phyloP scores from a whole-genome alignment of 2,888 invertebrate genomes.

The Pegoplata infirma region DNA sequence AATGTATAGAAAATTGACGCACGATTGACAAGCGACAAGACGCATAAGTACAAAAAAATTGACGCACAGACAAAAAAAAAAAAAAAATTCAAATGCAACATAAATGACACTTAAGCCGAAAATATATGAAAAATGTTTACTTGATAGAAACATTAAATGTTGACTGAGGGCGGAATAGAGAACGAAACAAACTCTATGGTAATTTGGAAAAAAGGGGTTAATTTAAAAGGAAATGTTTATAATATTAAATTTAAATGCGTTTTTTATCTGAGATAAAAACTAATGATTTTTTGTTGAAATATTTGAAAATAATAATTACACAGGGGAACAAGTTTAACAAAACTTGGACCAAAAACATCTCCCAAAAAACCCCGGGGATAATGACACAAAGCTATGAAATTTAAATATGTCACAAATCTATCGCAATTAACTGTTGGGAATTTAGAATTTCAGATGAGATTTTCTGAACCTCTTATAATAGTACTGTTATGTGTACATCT shows the following conservation, averaged over 20 bases:
- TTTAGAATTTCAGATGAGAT: too few species aligned
- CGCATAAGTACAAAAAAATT: too few species aligned
- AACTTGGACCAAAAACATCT: too few species aligned
- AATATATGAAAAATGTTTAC: neutral
- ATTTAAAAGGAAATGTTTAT: neutral
- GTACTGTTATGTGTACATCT: too few species aligned
- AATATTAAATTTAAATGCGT: neutral
- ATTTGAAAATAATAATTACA: neutral
- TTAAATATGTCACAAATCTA: too few species aligned
- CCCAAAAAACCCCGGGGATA: too few species aligned
- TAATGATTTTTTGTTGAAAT: neutral
- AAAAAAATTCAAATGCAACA: neutral
- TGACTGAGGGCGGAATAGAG: neutral
- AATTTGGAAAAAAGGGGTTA: neutral
- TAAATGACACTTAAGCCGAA: conserved; percentile 4
- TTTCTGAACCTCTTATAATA: too few species aligned
- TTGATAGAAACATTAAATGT: neutral
- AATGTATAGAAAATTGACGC: conserved; percentile 37
- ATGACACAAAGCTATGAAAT: too few species aligned
- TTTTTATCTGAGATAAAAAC: neutral
- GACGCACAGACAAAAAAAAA: neutral
- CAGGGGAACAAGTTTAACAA: neutral
- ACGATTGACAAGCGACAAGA: conserved; percentile 53
- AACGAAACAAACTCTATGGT: neutral
- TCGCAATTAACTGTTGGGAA: too few species aligned